Percentiles rank a stretch among this genome's conserved stretches.
These are phyloP conservation scores for Falcaria lacertinaria DNA, from an alignment of 2,888 invertebrate genomes.

Conservation along the genomic window DNA sequence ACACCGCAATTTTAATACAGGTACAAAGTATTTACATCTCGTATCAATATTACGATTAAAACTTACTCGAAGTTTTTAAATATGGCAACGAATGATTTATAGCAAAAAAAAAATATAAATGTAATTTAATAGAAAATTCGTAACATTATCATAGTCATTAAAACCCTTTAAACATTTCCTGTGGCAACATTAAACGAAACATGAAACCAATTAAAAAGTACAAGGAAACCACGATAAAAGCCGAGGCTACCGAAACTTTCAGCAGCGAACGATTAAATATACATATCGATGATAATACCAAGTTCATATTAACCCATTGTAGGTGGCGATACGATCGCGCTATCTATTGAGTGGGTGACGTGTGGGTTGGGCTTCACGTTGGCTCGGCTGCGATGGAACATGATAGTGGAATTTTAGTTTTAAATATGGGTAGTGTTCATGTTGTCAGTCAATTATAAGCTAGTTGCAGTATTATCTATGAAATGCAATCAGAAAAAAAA, in stretches of 20 bases:
- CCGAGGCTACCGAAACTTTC: conserved; percentile 2
- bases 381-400: conserved; percentile 21
- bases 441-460: background rate
- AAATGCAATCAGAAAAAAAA: no score
- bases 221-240: background rate
- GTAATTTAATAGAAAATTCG: no score
- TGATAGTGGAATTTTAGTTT: conserved; percentile 3
- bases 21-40: no score
- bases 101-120: no score
- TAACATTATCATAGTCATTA: no score
- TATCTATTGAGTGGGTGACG: conserved; percentile 22
- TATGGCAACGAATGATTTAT: no score
- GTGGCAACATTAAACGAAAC: background rate
- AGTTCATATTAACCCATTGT: conserved; percentile 1
- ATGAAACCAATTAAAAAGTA: background rate
- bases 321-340: background rate
- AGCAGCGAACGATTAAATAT: conserved; percentile 1
- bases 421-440: background rate
- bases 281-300: background rate
- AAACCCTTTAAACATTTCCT: no score
- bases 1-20: no score
- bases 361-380: conserved; percentile 24
- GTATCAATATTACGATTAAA: no score
- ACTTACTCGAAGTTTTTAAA: no score
- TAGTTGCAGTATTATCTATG: background rate